Evolutionary conservation across 2,888 invertebrate species (phyloP), one percentile per base, ranked within the genome.

Genomic region (Protophormia terraenovae): DNA sequence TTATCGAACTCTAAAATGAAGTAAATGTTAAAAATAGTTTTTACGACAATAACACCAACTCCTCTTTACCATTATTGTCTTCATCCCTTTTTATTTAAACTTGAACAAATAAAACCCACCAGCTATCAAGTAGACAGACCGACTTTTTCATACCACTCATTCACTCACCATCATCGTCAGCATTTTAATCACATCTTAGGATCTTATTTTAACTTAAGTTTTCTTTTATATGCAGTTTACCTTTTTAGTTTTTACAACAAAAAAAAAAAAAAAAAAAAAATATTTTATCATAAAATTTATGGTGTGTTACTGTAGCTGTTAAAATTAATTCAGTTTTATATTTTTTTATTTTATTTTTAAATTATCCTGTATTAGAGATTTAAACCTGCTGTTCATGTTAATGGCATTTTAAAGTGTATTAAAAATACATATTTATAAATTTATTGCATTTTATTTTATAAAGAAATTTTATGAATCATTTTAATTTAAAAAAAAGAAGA

Each of bases 1-100:
- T 29, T 38, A 76, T 71, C 45, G 55, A n/a, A 71, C 14, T 64
- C 24, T 38, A 19, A 38, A 69, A 29, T 69, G 50, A 69, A 62
- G 41, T 53, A 69, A 69, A 82, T 71, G 41, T 29, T 82, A 82
- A 76, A 76, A 82, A 82, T 76, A 82, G 69, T 27, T 71, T 76
- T 53, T 64, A 78, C n/a, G n/a, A 24, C 35, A 76, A 50, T 14
- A 32, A 32, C 58, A 35, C 29, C 22, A 62, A 32, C 50, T 29
- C n/a, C n/a, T n/a, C n/a, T n/a, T n/a, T n/a, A 32, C 24, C 24
- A 29, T 24, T 7, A 41, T 64, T 16, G 53, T 55, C 24, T 16
- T 19, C 66, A 45, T 72, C 62, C 77, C 19, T 47, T 47, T 19
- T 16, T 47, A 32, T 32, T 32, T 32, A 24, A n/a, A 27, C 53